Evolutionary conservation across 2,113 vertebrate genomes (phyloP).

Genomic region (Struthio camelus): DNA sequence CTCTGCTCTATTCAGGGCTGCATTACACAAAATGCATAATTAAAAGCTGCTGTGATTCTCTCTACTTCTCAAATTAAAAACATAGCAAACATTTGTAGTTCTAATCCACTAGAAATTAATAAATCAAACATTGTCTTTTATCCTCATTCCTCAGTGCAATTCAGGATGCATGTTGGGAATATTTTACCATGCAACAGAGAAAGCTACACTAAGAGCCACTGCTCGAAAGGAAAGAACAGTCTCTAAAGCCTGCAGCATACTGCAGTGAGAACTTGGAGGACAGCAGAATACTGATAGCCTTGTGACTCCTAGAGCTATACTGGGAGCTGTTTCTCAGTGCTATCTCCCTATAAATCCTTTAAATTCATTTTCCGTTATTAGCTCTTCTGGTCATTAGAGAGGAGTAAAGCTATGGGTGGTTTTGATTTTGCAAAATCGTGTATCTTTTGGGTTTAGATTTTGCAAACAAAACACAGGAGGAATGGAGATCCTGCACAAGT

Average conservation of each 20-base stretch:
- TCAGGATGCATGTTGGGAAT: slow-evolving; percentile 72
- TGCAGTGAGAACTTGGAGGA: slow-evolving; percentile 28
- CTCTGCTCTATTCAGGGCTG: slow-evolving; percentile 78
- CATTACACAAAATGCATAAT: slow-evolving; percentile 84
- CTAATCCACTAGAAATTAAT: slow-evolving; percentile 84
- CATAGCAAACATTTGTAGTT: slow-evolving; percentile 84
- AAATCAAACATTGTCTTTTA: slow-evolving; percentile 81
- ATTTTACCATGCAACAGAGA: slow-evolving; percentile 61
- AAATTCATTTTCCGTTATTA: slow-evolving; percentile 62
- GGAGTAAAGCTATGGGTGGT: background rate
- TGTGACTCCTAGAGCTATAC: slow-evolving; percentile 8
- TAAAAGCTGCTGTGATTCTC: slow-evolving; percentile 83
- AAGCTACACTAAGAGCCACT: slow-evolving; percentile 26
- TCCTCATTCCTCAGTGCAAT: slow-evolving; percentile 75
- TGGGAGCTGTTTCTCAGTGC: slow-evolving; percentile 8
- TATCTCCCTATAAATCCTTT: slow-evolving; percentile 53
- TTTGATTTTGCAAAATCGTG: background rate
- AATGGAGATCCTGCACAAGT: background rate
- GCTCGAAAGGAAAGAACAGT: slow-evolving; percentile 38
- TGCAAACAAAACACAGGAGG: background rate
- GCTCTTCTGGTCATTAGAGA: slow-evolving; percentile 21
- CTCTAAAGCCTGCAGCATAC: slow-evolving; percentile 6
- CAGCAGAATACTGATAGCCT: background rate
- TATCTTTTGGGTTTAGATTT: background rate
- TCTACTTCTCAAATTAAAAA: slow-evolving; percentile 84